Base-by-base conservation (phyloP, 2,888 invertebrate species). In the Heliconius ethilla region DNA sequence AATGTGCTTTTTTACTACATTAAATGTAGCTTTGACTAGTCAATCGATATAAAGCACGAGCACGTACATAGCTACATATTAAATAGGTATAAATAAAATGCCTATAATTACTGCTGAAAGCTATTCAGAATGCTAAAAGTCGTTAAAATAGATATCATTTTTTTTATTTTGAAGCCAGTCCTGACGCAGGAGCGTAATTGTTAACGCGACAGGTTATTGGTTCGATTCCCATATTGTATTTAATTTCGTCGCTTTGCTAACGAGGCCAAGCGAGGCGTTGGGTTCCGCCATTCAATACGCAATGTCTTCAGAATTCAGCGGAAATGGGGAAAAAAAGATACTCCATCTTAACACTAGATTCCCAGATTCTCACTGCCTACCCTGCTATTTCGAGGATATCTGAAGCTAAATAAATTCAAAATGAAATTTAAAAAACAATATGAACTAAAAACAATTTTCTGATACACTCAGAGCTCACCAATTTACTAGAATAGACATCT, bases 401-500 rank as follows among this genome's bases (percentile, higher is more conserved):
- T 45, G 4, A 15, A 45, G 15, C 5, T 6, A 45, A 45, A 15
- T 33, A 33, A n/a, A 22, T 59, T 59, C n/a, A 63, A 6, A 27
- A 10, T 63, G 25, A 63, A 63, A 63, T 2, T 63, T 63, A 13
- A 13, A 13, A 25, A 5, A 25, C 1, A 11, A 62, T 22, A 62
- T n/a, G 13, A 63, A 5, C n/a, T 37, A 25, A 69, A n/a, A 45
- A 27, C 25, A 25, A 45, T 70, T 10, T 27, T 9, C 25, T 70
- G 25, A 40, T 18, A 18, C 45, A 45, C 45, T n/a, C 11, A 27
- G 70, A 70, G 18, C n/a, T 33, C 29, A 76, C 33, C 51, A 79
- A 79, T 74, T 76, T 76, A 55, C 70, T 70, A 25, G 40, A 74
- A 51, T 79, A 74, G 25, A 74, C 62, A 13, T 51, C n/a, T 75